phyloP scores from a whole-genome alignment of 1,140 invertebrate species.

The Stratiolaelaps scimitus region DNA sequence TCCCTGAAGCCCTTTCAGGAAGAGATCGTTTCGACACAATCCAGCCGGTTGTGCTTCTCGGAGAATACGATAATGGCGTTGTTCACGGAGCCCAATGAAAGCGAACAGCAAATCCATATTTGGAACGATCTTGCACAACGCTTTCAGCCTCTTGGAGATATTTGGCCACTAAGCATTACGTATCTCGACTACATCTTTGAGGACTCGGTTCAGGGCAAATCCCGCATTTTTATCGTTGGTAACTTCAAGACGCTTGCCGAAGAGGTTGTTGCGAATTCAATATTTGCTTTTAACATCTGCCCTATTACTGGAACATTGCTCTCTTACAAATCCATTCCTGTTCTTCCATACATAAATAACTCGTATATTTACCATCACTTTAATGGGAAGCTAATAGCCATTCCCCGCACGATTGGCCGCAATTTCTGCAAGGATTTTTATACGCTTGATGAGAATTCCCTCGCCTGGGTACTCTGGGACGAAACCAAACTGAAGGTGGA shows the following conservation, averaged over 20 bases:
- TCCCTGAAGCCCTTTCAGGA: slow-evolving; percentile 18
- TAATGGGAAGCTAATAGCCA: slow-evolving; percentile 13
- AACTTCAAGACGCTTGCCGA: slow-evolving; percentile 8
- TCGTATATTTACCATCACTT: slow-evolving; percentile 26
- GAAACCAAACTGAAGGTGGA: slow-evolving; percentile 23
- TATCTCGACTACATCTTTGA: slow-evolving; percentile 25
- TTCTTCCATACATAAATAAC: slow-evolving; percentile 20
- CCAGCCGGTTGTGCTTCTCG: slow-evolving; percentile 8
- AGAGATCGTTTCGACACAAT: neutral
- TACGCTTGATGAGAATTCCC: slow-evolving; percentile 1
- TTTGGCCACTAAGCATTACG: slow-evolving; percentile 6
- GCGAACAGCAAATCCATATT: slow-evolving; percentile 4
- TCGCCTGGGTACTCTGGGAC: neutral
- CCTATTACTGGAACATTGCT: slow-evolving; percentile 14
- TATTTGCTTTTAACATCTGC: slow-evolving; percentile 14
- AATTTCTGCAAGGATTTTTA: slow-evolving; percentile 27
- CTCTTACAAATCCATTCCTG: neutral
- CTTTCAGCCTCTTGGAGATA: slow-evolving; percentile 16
- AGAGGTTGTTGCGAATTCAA: neutral
- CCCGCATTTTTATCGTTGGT: neutral
- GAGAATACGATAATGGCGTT: slow-evolving; percentile 15
- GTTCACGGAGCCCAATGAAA: slow-evolving; percentile 1
- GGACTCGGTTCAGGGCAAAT: slow-evolving; percentile 11
- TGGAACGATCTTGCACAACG: neutral
- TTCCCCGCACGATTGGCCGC: slow-evolving; percentile 10